Base-by-base conservation (phyloP, 2,113 vertebrate genomes). In the Heteronetta atricapilla region DNA sequence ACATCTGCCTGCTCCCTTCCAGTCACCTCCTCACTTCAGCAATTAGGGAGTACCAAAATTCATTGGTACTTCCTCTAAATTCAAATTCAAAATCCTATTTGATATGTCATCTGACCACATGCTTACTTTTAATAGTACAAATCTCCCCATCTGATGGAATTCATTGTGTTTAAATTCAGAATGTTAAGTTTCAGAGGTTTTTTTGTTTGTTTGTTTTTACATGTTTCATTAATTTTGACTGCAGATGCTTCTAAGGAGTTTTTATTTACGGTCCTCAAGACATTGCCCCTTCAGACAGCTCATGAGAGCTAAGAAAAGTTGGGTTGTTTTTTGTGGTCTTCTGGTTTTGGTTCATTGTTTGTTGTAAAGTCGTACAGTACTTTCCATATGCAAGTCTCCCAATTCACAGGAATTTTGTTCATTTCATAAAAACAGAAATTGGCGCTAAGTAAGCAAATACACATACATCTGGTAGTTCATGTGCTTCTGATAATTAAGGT, bases 381-480 rank as follows among this genome's bases (percentile, higher is more conserved):
- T 53, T 66, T 33, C 40, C 18, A 55, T 33, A 40, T 33, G 23
- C 31, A 66, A 40, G 25, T n/a, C 29, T 42, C 48, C 48, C 48
- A 38, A 23, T 38, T 55, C 36, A 40, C 22, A 25, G 12, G n/a
- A 79, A 29, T 55, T 66, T 42, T 53, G 48, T 19, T 42, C 50
- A 14, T 23, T 33, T 64, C 10, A 26, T 11, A 33, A 17, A 23
- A 11, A 19, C 60, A 33, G 22, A 53, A 33, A 13, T 55, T 80
- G 50, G 17, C 13, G 31, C 50, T 26, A 80, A 79, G 59, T 21
- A 63, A 78, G 46, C n/a, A 48, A 62, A 40, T 4, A 40, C 53
- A 40, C 5, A 4, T 0, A 16, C 3, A 34, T 26, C 63, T 46
- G 50, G 15, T 42, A 68, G 3, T 68, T 63, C 0, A 0, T 17